These are phyloP conservation scores for Microctonus brassicae DNA, from an alignment of 2,888 invertebrate species.

Conservation along the genomic window DNA sequence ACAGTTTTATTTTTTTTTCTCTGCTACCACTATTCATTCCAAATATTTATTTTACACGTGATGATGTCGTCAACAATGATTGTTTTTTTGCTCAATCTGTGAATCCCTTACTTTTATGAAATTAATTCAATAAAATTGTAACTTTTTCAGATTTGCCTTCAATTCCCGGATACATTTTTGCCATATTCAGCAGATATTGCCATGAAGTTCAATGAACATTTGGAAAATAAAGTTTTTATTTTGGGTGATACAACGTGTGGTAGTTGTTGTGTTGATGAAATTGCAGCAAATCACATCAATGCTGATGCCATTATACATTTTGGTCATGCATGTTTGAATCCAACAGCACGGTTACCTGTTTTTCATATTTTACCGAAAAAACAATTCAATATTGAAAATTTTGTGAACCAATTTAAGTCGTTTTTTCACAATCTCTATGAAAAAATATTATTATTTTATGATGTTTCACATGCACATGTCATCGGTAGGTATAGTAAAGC, in stretches of 20 bases:
- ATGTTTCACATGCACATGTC: slow-evolving; percentile 77
- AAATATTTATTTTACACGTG: not conserved
- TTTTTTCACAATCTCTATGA: slow-evolving; percentile 64
- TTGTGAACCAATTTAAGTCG: slow-evolving; percentile 63
- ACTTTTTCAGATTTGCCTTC: slow-evolving; percentile 82
- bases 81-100: slow-evolving; percentile 6
- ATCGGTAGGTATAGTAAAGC: slow-evolving; percentile 71
- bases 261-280: slow-evolving; percentile 91
- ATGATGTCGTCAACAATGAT: not conserved
- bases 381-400: slow-evolving; percentile 71
- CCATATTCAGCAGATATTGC: slow-evolving; percentile 79
- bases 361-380: slow-evolving; percentile 80
- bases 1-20: slow-evolving; percentile 2
- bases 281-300: slow-evolving; percentile 89
- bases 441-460: slow-evolving; percentile 76
- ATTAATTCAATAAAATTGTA: not conserved
- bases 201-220: slow-evolving; percentile 69
- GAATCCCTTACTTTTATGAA: too few species aligned
- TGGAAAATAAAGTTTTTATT: slow-evolving; percentile 80
- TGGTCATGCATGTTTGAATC: slow-evolving; percentile 88
- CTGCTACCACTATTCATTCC: not conserved
- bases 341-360: slow-evolving; percentile 80
- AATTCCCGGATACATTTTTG: slow-evolving; percentile 90
- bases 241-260: slow-evolving; percentile 94
- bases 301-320: slow-evolving; percentile 92